Conservation (phyloP, 2,797 vertebrate genomes). For the Lacerta bilineata region DNA sequence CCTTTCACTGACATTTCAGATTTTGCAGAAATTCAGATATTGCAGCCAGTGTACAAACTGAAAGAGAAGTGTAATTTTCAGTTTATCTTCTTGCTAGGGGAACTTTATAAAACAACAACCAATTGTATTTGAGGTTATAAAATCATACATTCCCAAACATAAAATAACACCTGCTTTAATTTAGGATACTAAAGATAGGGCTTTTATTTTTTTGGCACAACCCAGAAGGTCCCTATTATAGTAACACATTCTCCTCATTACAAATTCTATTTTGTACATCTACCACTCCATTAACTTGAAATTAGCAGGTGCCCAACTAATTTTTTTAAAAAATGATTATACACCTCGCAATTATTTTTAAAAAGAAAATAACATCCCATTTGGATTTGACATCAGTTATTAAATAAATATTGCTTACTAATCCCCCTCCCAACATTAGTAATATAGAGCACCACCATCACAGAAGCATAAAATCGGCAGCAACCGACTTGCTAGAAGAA, state of each 20-base stretch:
- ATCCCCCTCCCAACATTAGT: no score
- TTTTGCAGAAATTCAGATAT: background rate
- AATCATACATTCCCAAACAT: background rate
- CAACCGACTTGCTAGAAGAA: background rate
- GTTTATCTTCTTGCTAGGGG: background rate
- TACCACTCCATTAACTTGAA: background rate
- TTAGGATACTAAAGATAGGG: background rate
- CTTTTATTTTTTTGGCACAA: background rate
- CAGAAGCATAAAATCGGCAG: no score
- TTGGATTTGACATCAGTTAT: background rate
- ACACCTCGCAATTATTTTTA: background rate
- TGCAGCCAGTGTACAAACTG: background rate
- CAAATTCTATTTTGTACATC: background rate
- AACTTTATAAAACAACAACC: background rate
- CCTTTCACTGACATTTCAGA: background rate
- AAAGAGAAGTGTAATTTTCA: background rate
- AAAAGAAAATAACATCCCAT: background rate
- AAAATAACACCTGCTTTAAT: background rate
- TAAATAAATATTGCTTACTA: background rate
- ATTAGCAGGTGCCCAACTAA: background rate
- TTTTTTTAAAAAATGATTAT: background rate
- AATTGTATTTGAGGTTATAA: background rate
- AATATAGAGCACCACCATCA: no score
- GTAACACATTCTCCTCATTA: background rate
- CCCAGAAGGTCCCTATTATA: background rate